These are phyloP conservation scores for Leucophenga maculata DNA, from an alignment of 2,888 invertebrate genomes.

Conservation along the genomic window DNA sequence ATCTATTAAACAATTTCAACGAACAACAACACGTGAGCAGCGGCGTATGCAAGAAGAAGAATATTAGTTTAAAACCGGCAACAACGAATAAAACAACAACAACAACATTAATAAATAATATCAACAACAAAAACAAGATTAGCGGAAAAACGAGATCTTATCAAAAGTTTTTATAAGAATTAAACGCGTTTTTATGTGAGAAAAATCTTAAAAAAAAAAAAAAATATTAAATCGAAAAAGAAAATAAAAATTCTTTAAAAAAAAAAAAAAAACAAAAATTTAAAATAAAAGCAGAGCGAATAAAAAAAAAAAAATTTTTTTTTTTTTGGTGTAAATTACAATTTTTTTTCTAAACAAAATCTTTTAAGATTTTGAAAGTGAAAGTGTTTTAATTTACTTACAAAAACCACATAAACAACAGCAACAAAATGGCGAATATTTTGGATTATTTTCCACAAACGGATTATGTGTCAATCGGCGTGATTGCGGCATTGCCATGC, in stretches of 20 bases:
- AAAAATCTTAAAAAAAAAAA: too few species aligned
- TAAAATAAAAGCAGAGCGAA: background rate
- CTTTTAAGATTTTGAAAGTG: background rate
- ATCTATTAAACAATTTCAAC: background rate
- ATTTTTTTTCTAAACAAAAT: background rate
- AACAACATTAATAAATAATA: background rate
- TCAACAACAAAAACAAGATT: too few species aligned
- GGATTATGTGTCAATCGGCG: conserved; percentile 17
- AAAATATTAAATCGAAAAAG: background rate
- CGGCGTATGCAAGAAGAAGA: background rate
- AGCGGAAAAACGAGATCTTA: too few species aligned
- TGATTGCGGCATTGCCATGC: conserved; percentile 11
- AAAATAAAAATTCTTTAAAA: background rate
- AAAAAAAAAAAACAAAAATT: background rate
- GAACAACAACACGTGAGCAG: conserved; percentile 4
- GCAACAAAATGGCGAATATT: conserved; percentile 7
- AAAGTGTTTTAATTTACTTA: too few species aligned
- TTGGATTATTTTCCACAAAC: conserved; percentile 20
- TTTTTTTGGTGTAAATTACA: background rate
- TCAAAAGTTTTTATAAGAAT: too few species aligned
- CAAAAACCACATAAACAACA: background rate
- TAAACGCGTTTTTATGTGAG: too few species aligned
- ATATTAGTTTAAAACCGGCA: background rate
- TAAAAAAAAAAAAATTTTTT: background rate
- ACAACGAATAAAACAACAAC: background rate